Evolutionary conservation across 2,113 vertebrate species (phyloP).

Genomic region (Cololabis saira): DNA sequence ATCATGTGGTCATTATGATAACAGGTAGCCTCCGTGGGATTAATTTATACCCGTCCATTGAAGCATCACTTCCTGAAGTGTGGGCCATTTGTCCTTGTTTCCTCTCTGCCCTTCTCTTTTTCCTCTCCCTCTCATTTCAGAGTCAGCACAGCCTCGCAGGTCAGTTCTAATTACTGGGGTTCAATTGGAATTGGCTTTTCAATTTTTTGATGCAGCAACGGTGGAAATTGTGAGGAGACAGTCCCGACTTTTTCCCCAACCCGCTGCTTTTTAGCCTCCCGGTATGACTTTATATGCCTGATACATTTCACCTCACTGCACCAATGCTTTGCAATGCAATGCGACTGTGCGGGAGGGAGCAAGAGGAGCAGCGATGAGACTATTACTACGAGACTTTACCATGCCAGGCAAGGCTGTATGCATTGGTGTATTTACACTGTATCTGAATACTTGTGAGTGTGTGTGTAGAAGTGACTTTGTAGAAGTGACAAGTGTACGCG

Average conservation of each 20-base stretch:
- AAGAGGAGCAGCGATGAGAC: slow-evolving; percentile 34
- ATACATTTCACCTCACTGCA: slow-evolving; percentile 69
- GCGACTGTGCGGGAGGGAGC: slow-evolving; percentile 43
- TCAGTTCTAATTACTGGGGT: slow-evolving; percentile 80
- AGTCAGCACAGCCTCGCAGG: slow-evolving; percentile 72
- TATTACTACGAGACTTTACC: slow-evolving; percentile 53
- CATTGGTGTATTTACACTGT: slow-evolving; percentile 14
- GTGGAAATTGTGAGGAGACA: slow-evolving; percentile 64
- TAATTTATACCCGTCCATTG: slow-evolving; percentile 5
- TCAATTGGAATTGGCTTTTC: slow-evolving; percentile 83
- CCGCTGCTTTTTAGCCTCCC: slow-evolving; percentile 30
- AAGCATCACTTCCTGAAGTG: slow-evolving; percentile 20
- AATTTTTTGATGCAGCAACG: slow-evolving; percentile 72
- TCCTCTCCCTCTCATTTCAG: slow-evolving; percentile 52
- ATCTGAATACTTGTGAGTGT: background rate
- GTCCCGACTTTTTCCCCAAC: slow-evolving; percentile 22
- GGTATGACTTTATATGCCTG: slow-evolving; percentile 38
- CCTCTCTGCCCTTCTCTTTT: slow-evolving; percentile 38
- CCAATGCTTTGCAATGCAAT: slow-evolving; percentile 54
- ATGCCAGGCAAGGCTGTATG: slow-evolving; percentile 32
- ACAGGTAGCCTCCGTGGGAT: slow-evolving; percentile 9
- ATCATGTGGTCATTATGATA: slow-evolving; percentile 33
- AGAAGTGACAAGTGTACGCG: slow-evolving; percentile 4
- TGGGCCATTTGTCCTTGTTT: slow-evolving; percentile 64
- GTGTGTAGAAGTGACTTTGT: background rate